These are phyloP conservation scores for Caenorhabditis tropicalis DNA, from an alignment of 1,140 invertebrate genomes.

Conservation along the genomic window DNA sequence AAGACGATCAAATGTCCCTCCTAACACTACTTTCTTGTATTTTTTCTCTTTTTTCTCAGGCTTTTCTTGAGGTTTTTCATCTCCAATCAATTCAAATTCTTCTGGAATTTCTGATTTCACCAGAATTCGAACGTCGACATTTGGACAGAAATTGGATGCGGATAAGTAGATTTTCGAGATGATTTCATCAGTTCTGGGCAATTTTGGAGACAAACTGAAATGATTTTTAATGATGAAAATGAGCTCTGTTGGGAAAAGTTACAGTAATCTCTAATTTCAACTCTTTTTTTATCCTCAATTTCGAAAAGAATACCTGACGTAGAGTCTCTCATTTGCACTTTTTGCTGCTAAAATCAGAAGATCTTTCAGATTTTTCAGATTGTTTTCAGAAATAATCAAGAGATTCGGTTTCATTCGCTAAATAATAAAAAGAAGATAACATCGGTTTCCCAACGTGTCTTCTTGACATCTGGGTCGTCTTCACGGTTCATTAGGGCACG, in stretches of 20 bases:
- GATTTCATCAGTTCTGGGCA: not conserved
- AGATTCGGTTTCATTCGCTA: not conserved
- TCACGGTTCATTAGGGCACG: not conserved
- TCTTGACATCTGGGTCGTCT: not conserved
- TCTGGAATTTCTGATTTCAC: not conserved
- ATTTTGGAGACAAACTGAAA: not conserved
- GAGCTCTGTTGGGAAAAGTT: not conserved
- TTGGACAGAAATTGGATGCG: not conserved
- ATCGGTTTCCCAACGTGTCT: not conserved
- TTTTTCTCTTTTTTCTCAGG: not conserved
- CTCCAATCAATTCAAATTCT: not conserved
- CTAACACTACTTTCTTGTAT: slow-evolving; percentile 80
- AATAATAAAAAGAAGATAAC: not conserved
- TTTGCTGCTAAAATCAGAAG: not conserved
- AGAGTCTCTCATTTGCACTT: not conserved
- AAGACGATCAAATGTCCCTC: slow-evolving; percentile 92
- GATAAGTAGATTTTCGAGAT: not conserved
- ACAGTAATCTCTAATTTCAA: not conserved
- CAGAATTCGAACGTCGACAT: not conserved
- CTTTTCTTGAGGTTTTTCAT: not conserved
- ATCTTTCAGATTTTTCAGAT: not conserved
- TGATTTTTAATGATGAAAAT: too few relatives aligned
- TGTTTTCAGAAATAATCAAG: not conserved
- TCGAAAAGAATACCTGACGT: not conserved
- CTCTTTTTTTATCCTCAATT: not conserved